Evolutionary conservation across 2,797 vertebrate species (phyloP).

Genomic region (Gobionotothen gibberifrons): DNA sequence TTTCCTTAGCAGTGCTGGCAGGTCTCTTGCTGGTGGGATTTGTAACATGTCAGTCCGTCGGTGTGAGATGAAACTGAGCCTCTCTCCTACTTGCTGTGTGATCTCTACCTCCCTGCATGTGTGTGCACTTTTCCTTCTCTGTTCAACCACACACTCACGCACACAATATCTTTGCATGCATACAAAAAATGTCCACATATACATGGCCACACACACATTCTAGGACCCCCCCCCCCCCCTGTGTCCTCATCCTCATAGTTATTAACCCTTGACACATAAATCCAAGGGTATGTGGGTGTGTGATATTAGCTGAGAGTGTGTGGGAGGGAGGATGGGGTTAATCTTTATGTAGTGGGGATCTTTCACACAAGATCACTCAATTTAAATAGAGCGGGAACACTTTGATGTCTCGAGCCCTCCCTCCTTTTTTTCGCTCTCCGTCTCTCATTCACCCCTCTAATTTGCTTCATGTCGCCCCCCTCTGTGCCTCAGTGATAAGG

Average conservation of each 20-base stretch:
- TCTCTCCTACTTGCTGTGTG: constrained; percentile 36
- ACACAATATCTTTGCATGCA: constrained; percentile 4
- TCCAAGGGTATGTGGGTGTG: constrained; percentile 69
- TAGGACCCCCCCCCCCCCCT: constrained; percentile 10
- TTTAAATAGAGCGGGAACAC: constrained; percentile 76
- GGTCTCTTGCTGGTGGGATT: constrained; percentile 60
- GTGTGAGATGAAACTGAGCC: constrained; percentile 59
- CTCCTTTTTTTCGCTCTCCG: constrained; percentile 32
- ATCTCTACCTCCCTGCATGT: constrained; percentile 42
- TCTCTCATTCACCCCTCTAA: constrained; percentile 67
- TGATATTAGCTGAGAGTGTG: constrained; percentile 66
- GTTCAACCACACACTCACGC: background rate
- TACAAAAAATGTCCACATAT: constrained; percentile 17
- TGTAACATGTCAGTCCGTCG: constrained; percentile 57
- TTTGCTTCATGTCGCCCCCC: constrained; percentile 72
- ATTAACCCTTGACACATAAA: constrained; percentile 80
- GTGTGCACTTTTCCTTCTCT: background rate
- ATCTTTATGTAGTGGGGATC: constrained; percentile 79
- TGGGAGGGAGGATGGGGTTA: constrained; percentile 67
- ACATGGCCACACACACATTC: constrained; percentile 22
- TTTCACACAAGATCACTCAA: constrained; percentile 79
- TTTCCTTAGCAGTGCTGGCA: constrained; percentile 49
- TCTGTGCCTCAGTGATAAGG: constrained; percentile 75
- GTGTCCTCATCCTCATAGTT: constrained; percentile 65
- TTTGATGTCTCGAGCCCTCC: constrained; percentile 77